Conservation (phyloP, 2,113 vertebrate species). For the Pterocles burchelli region DNA sequence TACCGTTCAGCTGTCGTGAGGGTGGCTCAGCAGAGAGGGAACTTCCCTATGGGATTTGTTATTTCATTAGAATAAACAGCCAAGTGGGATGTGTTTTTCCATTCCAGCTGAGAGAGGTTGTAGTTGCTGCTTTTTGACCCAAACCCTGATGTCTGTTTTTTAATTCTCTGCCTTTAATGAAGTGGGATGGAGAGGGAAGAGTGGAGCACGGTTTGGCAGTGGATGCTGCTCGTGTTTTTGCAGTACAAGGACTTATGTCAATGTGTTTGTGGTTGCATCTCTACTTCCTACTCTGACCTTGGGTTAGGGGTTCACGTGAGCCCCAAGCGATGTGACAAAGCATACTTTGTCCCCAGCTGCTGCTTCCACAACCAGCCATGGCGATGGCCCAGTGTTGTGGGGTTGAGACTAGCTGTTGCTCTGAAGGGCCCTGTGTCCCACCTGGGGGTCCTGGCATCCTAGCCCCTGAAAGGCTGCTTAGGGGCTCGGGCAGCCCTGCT, state of each 20-base stretch:
- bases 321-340: neutral
- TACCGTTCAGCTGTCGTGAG: neutral
- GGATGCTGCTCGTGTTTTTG: neutral
- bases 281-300: neutral
- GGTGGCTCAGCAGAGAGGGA: neutral
- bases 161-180: neutral
- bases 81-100: conserved; percentile 17
- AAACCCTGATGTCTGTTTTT: neutral
- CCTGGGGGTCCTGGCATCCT: neutral
- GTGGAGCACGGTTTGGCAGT: neutral
- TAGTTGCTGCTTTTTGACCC: neutral
- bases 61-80: neutral
- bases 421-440: neutral
- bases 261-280: neutral
- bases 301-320: neutral
- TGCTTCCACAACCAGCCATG: neutral
- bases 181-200: neutral
- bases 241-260: neutral
- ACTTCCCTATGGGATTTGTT: neutral
- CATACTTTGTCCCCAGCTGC: accelerated
- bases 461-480: neutral
- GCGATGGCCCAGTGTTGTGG: accelerated
- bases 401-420: neutral
- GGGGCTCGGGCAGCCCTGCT: neutral
- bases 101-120: neutral